Conservation (phyloP, 2,888 invertebrate species). For the Lasioglossum marginatum region DNA sequence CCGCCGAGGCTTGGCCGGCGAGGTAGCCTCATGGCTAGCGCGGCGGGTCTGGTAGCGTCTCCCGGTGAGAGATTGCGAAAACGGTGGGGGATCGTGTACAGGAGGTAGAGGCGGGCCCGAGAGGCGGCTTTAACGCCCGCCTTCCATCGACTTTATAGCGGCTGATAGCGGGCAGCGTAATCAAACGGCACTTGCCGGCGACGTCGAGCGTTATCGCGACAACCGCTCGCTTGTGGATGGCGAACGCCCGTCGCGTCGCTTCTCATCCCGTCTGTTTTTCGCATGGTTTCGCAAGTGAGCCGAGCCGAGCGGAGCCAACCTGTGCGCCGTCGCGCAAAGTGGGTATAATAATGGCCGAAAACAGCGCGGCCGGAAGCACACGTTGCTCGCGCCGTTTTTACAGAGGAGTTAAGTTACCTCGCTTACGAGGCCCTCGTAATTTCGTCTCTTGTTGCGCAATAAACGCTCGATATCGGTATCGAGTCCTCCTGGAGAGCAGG, state of each 20-base stretch:
- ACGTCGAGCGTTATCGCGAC: slow-evolving; percentile 66
- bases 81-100: slow-evolving; percentile 71
- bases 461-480: slow-evolving; percentile 40
- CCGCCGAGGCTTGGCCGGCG: slow-evolving; percentile 46
- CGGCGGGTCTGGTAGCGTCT: slow-evolving; percentile 72
- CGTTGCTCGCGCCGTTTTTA: slow-evolving; percentile 36
- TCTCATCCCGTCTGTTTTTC: background rate
- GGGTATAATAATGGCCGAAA: slow-evolving; percentile 60
- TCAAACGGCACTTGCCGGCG: slow-evolving; percentile 78
- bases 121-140: slow-evolving; percentile 84
- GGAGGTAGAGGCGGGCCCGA: slow-evolving; percentile 82
- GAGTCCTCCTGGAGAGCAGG: slow-evolving; percentile 16
- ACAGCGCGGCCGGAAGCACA: slow-evolving; percentile 19
- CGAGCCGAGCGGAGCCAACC: background rate
- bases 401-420: slow-evolving; percentile 36
- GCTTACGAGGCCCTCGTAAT: slow-evolving; percentile 50
- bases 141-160: slow-evolving; percentile 81
- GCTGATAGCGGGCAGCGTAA: slow-evolving; percentile 81
- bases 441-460: slow-evolving; percentile 41
- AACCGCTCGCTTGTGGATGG: slow-evolving; percentile 38
- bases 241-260: slow-evolving; percentile 2
- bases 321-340: slow-evolving; percentile 45
- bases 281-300: background rate
- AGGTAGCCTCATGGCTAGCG: slow-evolving; percentile 66
- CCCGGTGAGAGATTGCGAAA: slow-evolving; percentile 61